Evolutionary conservation across 2,113 vertebrate species (phyloP), one percentile per base, ranked within the genome.

Genomic region (Neolamprologus devosi): DNA sequence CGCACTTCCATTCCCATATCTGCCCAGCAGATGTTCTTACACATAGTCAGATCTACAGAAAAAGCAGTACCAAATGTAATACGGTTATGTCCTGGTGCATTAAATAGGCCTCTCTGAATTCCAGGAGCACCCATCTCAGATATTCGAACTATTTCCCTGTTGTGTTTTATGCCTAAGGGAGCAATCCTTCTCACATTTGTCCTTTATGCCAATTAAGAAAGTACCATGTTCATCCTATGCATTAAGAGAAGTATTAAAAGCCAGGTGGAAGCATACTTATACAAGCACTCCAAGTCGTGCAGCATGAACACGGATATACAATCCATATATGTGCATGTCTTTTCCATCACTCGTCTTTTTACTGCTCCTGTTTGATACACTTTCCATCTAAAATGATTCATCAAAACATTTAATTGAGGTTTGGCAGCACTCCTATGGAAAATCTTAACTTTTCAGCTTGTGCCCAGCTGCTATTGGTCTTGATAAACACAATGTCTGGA

Each of bases 351-450:
- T 73, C 82, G 79, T 89, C 16, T 47, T 85, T 91, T 53, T 83
- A 42, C 82, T 87, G 58, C 47, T 49, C 63, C 42, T 81, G 75
- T 91, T 93, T 91, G 89, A 92, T 89, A 88, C 42, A 58, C 82
- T 92, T 89, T 94, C 92, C 92, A 91, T 93, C 88, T 65, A 84
- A 93, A 55, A 55, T 63, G 65, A 90, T 85, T 87, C 87, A 87
- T 89, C 70, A 85, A 87, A 92, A 85, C 82, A 89, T 90, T 91
- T 93, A 91, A 90, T 92, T 87, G 92, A 91, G 87, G 89, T 91
- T 93, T 95, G 94, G 95, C 94, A 93, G 88, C 82, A 3, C 42
- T 79, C 60, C 79, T 54, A 80, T 89, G 95, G 95, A 96, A 96
- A 96, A 92, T 94, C 91, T 95, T 88, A 95, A 95, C 84, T 75